phyloP scores from a whole-genome alignment of 2,797 vertebrate genomes.

The Hipposideros larvatus region DNA sequence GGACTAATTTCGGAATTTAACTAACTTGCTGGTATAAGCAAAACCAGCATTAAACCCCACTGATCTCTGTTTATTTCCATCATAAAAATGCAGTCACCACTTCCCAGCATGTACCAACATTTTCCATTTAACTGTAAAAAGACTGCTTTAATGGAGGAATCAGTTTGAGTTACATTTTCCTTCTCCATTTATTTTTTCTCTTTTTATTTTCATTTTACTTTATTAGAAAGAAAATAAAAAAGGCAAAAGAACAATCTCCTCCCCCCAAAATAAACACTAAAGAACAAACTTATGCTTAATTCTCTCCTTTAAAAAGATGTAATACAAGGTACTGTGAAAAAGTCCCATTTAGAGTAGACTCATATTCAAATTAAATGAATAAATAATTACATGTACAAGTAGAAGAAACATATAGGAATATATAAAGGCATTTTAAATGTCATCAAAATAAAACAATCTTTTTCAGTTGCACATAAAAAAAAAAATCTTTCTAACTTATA shows the following conservation, averaged over 20 bases:
- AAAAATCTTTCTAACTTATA: background rate
- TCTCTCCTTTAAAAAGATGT: background rate
- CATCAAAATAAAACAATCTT: background rate
- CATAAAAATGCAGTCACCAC: background rate
- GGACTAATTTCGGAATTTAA: background rate
- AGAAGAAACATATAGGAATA: background rate
- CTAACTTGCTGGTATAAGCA: background rate
- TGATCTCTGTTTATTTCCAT: background rate
- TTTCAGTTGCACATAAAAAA: background rate
- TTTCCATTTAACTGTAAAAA: background rate
- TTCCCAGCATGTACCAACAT: background rate
- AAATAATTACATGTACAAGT: background rate
- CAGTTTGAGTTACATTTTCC: background rate
- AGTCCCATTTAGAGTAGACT: background rate
- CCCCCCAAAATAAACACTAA: background rate
- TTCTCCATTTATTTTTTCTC: background rate
- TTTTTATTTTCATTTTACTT: constrained; percentile 10
- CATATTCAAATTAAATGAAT: background rate
- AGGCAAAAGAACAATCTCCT: background rate
- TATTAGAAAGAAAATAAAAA: background rate
- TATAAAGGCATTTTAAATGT: background rate
- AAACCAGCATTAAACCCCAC: background rate
- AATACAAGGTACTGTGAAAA: background rate
- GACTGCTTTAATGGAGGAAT: background rate
- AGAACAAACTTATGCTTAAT: background rate